Base-by-base conservation (phyloP, 1,140 invertebrate genomes). In the Drosophila triauraria region DNA sequence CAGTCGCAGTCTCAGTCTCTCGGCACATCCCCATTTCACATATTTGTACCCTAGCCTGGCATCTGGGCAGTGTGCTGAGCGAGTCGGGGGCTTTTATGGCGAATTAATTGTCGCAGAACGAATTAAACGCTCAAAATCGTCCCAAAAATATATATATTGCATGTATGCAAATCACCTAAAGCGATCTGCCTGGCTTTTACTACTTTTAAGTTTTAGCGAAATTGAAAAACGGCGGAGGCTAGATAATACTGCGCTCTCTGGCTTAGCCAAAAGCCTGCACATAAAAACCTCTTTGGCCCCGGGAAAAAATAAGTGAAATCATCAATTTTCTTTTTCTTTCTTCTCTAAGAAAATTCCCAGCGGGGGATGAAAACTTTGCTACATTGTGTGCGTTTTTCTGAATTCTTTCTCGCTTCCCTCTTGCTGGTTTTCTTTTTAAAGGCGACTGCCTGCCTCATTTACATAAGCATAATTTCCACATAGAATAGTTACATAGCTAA, bases 381-480 rank as follows among this genome's bases (percentile, higher is more conserved):
- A 80, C 61, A 42, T 79, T 80, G 56, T 79, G 32, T 51, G 59
- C 46, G 56, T 78, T 43, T 42, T 62, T 71, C 50, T 35, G 68
- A 59, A 50, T 56, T 64, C 42, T 51, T 62, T 74, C 51, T 43
- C 72, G 15, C 42, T 38, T 54, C 38, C 27, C 13, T 40, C 50
- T 42, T 3, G 50, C 43, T 51, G 17, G 30, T 47, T 64, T 64
- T 38, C 38, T 30, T 46, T 67, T 76, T 67, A 72, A 86, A 80
- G 59, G 79, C 78, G 44, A 56, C 62, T 15, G 32, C 23, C 57
- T 63, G 53, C 51, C 85, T 85, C 85, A 90, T 90, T 90, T 90
- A 90, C 85, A 90, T 90, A 90, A 90, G 86, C 85, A 90, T 91
- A 90, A 90, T 90, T 90, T 90, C 70, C 85, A 90, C 86, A 90